Percentiles rank a stretch among this genome's conserved stretches.
These are phyloP conservation scores for Fregata magnificens DNA, from an alignment of 2,113 vertebrate genomes.

Conservation along the genomic window DNA sequence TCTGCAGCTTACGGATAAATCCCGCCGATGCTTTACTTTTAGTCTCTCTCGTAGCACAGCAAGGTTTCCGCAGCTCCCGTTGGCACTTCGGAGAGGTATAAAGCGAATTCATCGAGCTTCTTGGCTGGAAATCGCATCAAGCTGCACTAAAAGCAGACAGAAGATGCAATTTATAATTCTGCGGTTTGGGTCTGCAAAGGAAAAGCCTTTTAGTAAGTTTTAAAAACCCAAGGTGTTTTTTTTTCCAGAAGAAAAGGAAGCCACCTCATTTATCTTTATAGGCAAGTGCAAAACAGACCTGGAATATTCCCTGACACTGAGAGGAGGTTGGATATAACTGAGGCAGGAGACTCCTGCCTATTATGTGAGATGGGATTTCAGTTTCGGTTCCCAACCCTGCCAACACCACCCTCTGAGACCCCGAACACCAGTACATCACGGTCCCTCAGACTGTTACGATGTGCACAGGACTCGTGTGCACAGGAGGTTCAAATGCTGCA, in stretches of 20 bases:
- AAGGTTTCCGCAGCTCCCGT: not conserved
- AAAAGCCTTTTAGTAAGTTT: not conserved
- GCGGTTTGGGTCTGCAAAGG: not conserved
- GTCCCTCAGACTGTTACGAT: not conserved
- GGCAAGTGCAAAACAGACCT: not conserved
- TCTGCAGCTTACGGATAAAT: not conserved
- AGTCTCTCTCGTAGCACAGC: not conserved
- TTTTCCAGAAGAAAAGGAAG: not conserved
- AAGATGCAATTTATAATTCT: not conserved
- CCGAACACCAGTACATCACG: fast-evolving
- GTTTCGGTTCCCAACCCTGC: not conserved
- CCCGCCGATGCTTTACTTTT: not conserved
- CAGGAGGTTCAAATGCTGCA: too few relatives aligned
- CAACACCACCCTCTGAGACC: not conserved
- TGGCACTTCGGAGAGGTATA: not conserved
- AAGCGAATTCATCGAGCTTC: not conserved
- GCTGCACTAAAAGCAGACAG: not conserved
- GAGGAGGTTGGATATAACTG: not conserved
- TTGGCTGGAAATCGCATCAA: fast-evolving
- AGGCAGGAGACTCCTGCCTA: not conserved
- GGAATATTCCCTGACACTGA: fast-evolving
- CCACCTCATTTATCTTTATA: not conserved
- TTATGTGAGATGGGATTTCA: not conserved
- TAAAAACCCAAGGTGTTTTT: not conserved
- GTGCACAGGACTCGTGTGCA: not conserved